Evolutionary conservation across 2,797 vertebrate species (phyloP), one percentile per base, ranked within the genome.

Genomic region (Hippocampus kuda): DNA sequence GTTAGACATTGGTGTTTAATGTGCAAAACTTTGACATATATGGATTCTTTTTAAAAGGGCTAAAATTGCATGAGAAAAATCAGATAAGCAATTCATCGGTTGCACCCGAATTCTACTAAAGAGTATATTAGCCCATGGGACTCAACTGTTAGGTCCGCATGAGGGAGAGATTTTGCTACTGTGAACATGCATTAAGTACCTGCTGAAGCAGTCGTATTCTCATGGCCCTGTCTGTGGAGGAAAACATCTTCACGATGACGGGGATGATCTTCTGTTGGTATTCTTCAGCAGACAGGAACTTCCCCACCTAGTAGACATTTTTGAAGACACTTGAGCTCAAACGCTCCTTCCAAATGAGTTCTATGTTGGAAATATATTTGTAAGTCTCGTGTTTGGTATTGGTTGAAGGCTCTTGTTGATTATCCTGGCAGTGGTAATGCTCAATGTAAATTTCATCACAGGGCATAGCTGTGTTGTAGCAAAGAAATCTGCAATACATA

Each of bases 201-300:
- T 97, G 95, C 78, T 97, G 95, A 1, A 97, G 89, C 62, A 97
- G 89, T 71, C 94, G 93, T 87, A 97, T 96, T 72, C 95, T 92
- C 94, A 96, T 96, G 62, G 94, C 95, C 26, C 95, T 89, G 84
- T 97, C 95, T 0, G 95, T 94, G 57, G 95, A 97, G 1, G 95
- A 96, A 83, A 97, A 97, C 95, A 97, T 97, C 85, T 96, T 97
- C 16, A 97, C 94, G 1, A 97, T 93, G 2, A 97, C 92, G 0
- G 95, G 95, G 71, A 97, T 94, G 78, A 97, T 94, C 79, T 96
- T 95, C 84, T 93, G 93, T 72, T 96, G 95, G 81, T 95, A 97
- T 80, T 97, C 95, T 48, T 96, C 94, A 0, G 92, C 79, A 0
- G 86, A 93, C 60, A 97, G 89, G 74, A 91, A 93, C 79, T 97